Percentiles rank a stretch among this genome's conserved stretches.
Evolutionary conservation across 2,888 invertebrate genomes (phyloP).

Genomic region (Aphodius granarius): DNA sequence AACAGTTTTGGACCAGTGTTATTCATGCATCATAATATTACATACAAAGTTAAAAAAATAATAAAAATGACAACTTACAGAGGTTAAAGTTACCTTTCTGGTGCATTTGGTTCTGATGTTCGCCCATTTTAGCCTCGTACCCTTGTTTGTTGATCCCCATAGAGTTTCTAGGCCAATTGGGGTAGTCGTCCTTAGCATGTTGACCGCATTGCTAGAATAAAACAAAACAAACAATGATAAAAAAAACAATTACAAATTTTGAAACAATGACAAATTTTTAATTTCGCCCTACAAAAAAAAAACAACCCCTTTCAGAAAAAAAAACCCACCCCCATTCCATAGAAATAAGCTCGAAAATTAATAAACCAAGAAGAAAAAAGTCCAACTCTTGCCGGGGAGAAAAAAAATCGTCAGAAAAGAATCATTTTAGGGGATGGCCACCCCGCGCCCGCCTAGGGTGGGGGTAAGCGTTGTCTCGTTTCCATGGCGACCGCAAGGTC

Average conservation of each 20-base stretch:
- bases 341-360: background rate
- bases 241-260: background rate
- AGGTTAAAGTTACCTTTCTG: slow-evolving; percentile 56
- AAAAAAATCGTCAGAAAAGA: background rate
- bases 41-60: background rate
- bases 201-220: slow-evolving; percentile 57
- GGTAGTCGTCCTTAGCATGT: slow-evolving; percentile 58
- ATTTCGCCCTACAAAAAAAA: background rate
- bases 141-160: slow-evolving; percentile 58
- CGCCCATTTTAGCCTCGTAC: slow-evolving; percentile 61
- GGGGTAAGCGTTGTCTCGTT: slow-evolving; percentile 53
- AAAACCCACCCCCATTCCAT: background rate
- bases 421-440: background rate
- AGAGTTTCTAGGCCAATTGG: slow-evolving; percentile 57
- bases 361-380: background rate
- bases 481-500: slow-evolving; percentile 53
- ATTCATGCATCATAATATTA: no score
- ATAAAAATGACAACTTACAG: slow-evolving; percentile 18
- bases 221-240: slow-evolving; percentile 13
- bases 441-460: background rate
- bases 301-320: background rate
- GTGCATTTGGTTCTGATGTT: slow-evolving; percentile 53
- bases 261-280: background rate
- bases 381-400: background rate
- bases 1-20: no score